Base-by-base conservation (phyloP, 1,140 invertebrate species). In the Scaptodrosophila lebanonensis region DNA sequence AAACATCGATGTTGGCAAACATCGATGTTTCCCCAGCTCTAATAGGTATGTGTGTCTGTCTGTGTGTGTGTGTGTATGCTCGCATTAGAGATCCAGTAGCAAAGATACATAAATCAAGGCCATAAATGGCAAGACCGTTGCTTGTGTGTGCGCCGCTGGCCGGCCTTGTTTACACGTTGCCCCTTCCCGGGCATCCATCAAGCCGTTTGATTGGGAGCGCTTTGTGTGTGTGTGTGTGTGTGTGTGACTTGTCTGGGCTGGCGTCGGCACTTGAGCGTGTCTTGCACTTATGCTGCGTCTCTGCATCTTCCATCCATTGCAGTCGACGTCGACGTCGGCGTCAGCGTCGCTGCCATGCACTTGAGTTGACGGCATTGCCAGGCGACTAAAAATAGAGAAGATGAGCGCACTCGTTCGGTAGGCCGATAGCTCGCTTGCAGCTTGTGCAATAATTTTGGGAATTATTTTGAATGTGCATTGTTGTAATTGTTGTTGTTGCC, bases 61-160 rank as follows among this genome's bases (percentile, higher is more conserved):
- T 58, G 17, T 60, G 50, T 33, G 40, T 47, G 62, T 52, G 17
- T 33, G 60, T 70, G 50, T 76, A 58, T 56, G 51, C 57, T 59
- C 68, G 73, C 73, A 79, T 79, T 79, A 79, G 75, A 79, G 73
- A 79, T 79, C 73, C 73, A 79, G 73, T 82, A 79, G 73, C 73
- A 75, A 56, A 56, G 73, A 79, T 79, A 79, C 73, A 79, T 79
- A 79, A 79, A 79, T 79, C 73, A 79, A 79, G 73, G 73, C 73
- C 73, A 82, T 79, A 79, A 79, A 79, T 79, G 73, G 73, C 75
- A 79, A 79, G 71, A 69, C 75, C 75, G 3, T 8, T 25, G 73
- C 69, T 63, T 40, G 53, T 48, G 40, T 53, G 40, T 53, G 27
- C 66, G 59, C 62, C 60, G 45, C 25, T 50, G 48, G 18, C 61